A percentile compares a stretch with the other conserved stretches of the same genome.
Conservation (phyloP, 2,888 invertebrate genomes). For the Drosophila kanekoi region DNA sequence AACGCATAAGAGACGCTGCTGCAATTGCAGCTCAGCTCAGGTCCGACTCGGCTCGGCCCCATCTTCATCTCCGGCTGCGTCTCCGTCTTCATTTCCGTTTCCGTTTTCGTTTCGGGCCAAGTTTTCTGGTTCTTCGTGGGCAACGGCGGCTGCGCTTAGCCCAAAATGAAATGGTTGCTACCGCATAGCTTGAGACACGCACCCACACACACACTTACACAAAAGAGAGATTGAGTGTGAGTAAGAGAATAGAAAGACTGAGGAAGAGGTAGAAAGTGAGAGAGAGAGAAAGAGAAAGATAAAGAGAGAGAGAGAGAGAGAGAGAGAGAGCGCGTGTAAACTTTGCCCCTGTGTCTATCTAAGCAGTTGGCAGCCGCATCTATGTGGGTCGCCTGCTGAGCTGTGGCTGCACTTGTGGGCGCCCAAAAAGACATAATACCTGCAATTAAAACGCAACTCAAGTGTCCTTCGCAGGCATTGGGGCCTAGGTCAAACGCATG, state of each 20-base stretch:
- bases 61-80: conserved; percentile 9
- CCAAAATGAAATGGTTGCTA: conserved; percentile 61
- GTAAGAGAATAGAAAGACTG: not conserved
- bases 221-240: conserved; percentile 1
- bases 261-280: conserved; percentile 1
- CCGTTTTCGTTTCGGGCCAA: conserved; percentile 25
- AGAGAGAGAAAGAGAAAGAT: conserved; percentile 2
- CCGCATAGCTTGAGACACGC: conserved; percentile 51
- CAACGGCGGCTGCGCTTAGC: conserved; percentile 51
- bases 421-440: conserved; percentile 77
- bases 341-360: conserved; percentile 38
- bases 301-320: not conserved
- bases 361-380: conserved; percentile 38
- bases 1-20: conserved; percentile 15
- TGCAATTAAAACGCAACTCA: conserved; percentile 81
- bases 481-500: conserved; percentile 79
- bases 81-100: conserved; percentile 6
- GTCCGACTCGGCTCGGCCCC: conserved; percentile 8
- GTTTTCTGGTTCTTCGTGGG: conserved; percentile 29
- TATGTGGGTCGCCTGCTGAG: conserved; percentile 42
- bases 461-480: conserved; percentile 80
- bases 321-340: conserved; percentile 11
- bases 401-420: conserved; percentile 58
- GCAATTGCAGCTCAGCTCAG: conserved; percentile 2
- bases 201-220: conserved; percentile 9